Percentiles rank a stretch among this genome's conserved stretches.
Conservation (phyloP, 2,113 vertebrate genomes). For the Tachysurus vachellii region DNA sequence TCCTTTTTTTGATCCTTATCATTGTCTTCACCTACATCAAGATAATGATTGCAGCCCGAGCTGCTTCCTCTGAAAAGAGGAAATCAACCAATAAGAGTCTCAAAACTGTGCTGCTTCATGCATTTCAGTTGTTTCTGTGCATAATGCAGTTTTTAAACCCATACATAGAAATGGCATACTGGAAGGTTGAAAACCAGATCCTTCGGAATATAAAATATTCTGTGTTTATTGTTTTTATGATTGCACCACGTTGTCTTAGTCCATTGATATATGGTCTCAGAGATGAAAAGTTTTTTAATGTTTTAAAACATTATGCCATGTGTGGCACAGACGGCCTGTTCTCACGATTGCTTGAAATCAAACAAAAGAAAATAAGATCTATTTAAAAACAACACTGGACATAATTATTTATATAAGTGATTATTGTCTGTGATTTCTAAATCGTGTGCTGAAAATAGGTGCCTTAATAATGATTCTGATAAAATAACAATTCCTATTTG, state of each 20-base stretch:
- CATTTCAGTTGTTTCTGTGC: constrained; percentile 53
- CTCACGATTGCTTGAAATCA: not conserved
- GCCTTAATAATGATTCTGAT: not conserved
- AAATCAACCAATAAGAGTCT: constrained; percentile 45
- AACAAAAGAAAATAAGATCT: not conserved
- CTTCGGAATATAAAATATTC: constrained; percentile 41
- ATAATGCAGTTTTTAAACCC: constrained; percentile 37
- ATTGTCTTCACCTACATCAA: constrained; percentile 51
- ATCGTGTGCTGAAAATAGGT: not conserved
- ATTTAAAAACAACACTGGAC: not conserved
- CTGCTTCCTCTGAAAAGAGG: constrained; percentile 33
- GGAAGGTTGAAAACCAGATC: constrained; percentile 2
- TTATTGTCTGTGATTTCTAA: not conserved
- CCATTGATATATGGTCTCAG: constrained; percentile 55
- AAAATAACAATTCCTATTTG: not conserved
- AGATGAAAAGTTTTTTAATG: constrained; percentile 47
- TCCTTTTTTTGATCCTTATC: constrained; percentile 40
- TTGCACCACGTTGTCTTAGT: constrained; percentile 51
- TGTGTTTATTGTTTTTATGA: constrained; percentile 42
- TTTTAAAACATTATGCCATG: constrained; percentile 28
- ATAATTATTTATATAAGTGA: not conserved
- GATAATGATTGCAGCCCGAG: constrained; percentile 48
- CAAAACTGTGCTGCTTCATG: constrained; percentile 57
- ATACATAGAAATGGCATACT: constrained; percentile 43
- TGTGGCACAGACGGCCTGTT: not conserved